phyloP scores from a whole-genome alignment of 2,113 vertebrate species.

The Pyxicephalus adspersus region DNA sequence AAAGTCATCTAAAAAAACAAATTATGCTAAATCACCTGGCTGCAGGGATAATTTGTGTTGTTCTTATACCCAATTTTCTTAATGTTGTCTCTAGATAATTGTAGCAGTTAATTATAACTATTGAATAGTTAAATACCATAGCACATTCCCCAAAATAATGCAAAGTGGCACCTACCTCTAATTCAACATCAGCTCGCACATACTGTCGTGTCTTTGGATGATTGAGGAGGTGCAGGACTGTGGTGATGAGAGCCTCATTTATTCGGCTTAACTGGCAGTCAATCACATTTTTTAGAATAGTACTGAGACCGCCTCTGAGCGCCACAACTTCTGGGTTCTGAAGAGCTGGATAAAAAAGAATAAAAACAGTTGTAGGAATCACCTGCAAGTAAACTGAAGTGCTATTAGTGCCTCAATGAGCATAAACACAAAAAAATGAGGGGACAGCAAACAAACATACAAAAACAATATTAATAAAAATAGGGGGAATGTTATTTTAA shows the following conservation, averaged over 20 bases:
- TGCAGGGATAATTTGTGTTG: too few species aligned
- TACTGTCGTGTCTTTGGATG: constrained; percentile 96
- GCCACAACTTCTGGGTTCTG: constrained; percentile 97
- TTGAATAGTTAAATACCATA: background rate
- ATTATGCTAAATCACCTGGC: too few species aligned
- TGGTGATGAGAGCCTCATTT: constrained; percentile 97
- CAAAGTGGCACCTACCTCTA: constrained; percentile 80
- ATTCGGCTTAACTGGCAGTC: constrained; percentile 97
- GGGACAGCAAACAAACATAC: background rate
- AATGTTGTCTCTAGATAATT: background rate
- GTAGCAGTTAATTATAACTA: background rate
- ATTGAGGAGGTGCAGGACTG: constrained; percentile 96
- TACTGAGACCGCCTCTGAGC: constrained; percentile 91
- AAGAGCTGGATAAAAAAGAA: constrained; percentile 77
- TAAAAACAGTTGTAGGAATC: rapidly evolving
- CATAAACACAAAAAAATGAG: too few species aligned
- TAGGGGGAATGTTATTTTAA: too few species aligned
- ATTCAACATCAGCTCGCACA: constrained; percentile 91
- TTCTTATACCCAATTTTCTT: too few species aligned
- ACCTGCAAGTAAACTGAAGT: too few species aligned
- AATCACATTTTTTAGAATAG: constrained; percentile 96
- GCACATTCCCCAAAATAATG: background rate
- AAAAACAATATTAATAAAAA: too few species aligned
- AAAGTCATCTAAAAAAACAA: too few species aligned
- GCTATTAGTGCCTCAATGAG: too few species aligned